Percentiles rank a stretch among this genome's conserved stretches.
Evolutionary conservation across 2,797 vertebrate species (phyloP).

Genomic region (Cyprinodon diabolis): DNA sequence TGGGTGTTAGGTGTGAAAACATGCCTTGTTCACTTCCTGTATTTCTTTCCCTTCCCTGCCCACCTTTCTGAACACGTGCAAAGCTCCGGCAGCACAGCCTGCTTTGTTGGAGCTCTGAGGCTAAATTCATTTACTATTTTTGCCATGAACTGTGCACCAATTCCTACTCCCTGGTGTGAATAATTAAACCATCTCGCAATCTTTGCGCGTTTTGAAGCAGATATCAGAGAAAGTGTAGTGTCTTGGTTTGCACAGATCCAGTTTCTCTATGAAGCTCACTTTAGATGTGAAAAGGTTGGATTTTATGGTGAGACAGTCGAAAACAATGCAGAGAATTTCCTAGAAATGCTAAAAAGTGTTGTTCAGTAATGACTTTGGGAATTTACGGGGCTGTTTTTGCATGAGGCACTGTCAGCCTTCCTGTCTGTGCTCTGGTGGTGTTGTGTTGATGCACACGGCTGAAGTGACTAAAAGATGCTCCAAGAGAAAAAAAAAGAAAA

Average conservation of each 20-base stretch:
- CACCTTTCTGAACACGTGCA: constrained; percentile 16
- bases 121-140: constrained; percentile 36
- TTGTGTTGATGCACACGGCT: constrained; percentile 1
- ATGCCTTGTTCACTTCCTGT: constrained; percentile 8
- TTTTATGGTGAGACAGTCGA: constrained; percentile 32
- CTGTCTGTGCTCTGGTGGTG: background rate
- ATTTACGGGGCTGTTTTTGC: constrained; percentile 11
- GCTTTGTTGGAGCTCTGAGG: constrained; percentile 43
- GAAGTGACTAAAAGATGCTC: constrained; percentile 26
- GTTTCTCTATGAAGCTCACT: constrained; percentile 65
- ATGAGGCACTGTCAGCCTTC: constrained; percentile 6
- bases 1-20: constrained; percentile 25
- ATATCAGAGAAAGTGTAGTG: constrained; percentile 68
- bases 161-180: constrained; percentile 66
- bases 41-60: background rate
- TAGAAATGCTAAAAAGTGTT: constrained; percentile 8
- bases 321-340: constrained; percentile 20
- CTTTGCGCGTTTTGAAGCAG: constrained; percentile 76
- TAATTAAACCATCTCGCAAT: constrained; percentile 78
- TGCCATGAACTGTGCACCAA: constrained; percentile 48
- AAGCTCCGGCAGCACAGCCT: constrained; percentile 23
- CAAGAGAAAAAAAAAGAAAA: constrained; percentile 11
- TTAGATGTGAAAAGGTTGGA: constrained; percentile 48
- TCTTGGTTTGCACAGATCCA: constrained; percentile 49
- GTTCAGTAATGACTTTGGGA: background rate